These are phyloP conservation scores for Hoplodrina ambigua DNA, from an alignment of 2,888 invertebrate species.

Conservation along the genomic window DNA sequence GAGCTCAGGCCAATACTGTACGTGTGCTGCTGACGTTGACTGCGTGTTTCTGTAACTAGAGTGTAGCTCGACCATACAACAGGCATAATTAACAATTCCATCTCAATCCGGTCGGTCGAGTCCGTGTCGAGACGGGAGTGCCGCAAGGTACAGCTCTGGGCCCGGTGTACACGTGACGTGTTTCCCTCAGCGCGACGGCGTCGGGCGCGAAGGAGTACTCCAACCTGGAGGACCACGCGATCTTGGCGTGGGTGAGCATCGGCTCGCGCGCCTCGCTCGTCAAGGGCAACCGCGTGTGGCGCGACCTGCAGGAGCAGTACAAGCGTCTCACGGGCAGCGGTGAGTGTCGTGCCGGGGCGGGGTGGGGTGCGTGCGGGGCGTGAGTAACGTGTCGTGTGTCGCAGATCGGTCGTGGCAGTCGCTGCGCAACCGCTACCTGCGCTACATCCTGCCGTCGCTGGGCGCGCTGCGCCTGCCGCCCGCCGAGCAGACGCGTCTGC, in stretches of 20 bases:
- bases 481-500: slow-evolving; percentile 64
- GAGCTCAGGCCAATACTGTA: too few species aligned
- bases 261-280: slow-evolving; percentile 73
- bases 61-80: background rate
- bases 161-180: background rate
- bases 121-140: background rate
- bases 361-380: background rate
- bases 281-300: slow-evolving; percentile 84
- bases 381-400: background rate
- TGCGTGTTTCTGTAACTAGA: background rate
- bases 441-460: slow-evolving; percentile 81
- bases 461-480: slow-evolving; percentile 70
- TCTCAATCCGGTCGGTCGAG: background rate
- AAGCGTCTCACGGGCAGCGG: slow-evolving; percentile 65
- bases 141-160: background rate
- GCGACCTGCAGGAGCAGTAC: slow-evolving; percentile 72
- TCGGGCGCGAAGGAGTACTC: slow-evolving; percentile 70
- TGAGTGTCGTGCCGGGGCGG: slow-evolving; percentile 2
- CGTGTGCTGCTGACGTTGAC: too few species aligned
- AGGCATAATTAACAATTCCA: too few species aligned
- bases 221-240: slow-evolving; percentile 79
- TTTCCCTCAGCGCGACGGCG: slow-evolving; percentile 32
- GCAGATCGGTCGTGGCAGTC: slow-evolving; percentile 85
- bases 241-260: slow-evolving; percentile 77
- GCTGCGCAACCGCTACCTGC: slow-evolving; percentile 85